Percentiles rank a stretch among this genome's conserved stretches.
phyloP scores from a whole-genome alignment of 92 coral and sea anemone species.

The Epizoanthus rinbou region DNA sequence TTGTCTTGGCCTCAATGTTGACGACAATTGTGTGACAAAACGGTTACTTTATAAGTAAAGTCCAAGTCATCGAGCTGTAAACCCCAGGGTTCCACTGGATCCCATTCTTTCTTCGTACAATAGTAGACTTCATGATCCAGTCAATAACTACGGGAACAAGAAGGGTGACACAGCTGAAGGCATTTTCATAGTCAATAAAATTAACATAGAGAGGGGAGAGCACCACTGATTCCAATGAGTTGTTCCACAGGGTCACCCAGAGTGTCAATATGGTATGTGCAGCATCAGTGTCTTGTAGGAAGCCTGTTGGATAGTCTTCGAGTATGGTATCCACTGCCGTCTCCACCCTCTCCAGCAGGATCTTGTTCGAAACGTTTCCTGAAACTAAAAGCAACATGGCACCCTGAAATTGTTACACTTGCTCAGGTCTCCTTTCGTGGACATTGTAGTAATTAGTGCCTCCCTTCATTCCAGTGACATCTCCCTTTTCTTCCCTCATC shows the following conservation, averaged over 20 bases:
- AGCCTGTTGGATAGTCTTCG: too few species aligned
- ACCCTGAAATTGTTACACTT: constrained; percentile 20
- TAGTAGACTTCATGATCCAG: constrained; percentile 13
- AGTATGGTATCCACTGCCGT: too few species aligned
- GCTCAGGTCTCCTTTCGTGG: constrained; percentile 2
- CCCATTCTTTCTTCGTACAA: constrained; percentile 40
- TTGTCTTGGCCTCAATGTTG: constrained; percentile 26
- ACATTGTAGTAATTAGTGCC: background rate
- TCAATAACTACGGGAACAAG: constrained; percentile 24
- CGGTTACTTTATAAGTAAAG: constrained; percentile 39
- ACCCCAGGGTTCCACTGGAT: constrained; percentile 46
- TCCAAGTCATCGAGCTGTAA: constrained; percentile 50
- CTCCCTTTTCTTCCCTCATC: background rate
- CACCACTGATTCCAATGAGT: background rate
- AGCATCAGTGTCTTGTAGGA: too few species aligned
- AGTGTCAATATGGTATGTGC: too few species aligned
- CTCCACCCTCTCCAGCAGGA: background rate
- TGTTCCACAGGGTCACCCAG: background rate
- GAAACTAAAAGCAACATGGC: constrained; percentile 12
- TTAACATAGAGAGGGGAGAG: background rate
- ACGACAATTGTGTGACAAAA: constrained; percentile 26
- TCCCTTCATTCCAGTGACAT: background rate
- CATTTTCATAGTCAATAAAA: background rate
- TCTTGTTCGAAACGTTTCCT: background rate
- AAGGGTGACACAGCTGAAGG: background rate